phyloP scores from a whole-genome alignment of 2,797 vertebrate genomes.

The Zenarchopterus dispar region DNA sequence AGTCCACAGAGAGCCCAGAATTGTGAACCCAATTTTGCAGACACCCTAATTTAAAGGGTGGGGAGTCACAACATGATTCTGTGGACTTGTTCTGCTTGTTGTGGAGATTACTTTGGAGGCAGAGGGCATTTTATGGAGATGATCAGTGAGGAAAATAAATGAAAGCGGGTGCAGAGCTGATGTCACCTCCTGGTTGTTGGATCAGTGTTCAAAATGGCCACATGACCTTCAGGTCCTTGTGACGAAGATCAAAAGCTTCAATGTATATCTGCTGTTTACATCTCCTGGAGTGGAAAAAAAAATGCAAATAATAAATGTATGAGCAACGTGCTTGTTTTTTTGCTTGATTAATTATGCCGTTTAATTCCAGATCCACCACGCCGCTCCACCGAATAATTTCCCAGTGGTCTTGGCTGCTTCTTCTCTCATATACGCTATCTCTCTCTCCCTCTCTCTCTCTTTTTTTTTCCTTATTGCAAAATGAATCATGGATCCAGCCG shows the following conservation, averaged over 20 bases:
- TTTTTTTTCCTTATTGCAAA: constrained; percentile 75
- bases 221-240: constrained; percentile 61
- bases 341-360: constrained; percentile 88
- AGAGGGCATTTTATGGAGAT: constrained; percentile 61
- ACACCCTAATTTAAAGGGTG: constrained; percentile 69
- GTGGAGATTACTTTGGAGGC: constrained; percentile 66
- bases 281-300: constrained; percentile 85
- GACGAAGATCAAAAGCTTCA: constrained; percentile 64
- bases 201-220: constrained; percentile 59
- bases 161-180: constrained; percentile 40
- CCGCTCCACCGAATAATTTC: constrained; percentile 84
- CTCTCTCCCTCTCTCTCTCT: constrained; percentile 30
- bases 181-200: constrained; percentile 53
- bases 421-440: constrained; percentile 74
- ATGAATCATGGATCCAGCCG: constrained; percentile 83
- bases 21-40: constrained; percentile 75
- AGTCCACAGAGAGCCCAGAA: constrained; percentile 58
- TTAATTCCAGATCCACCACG: constrained; percentile 86
- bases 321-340: constrained; percentile 85
- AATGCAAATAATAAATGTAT: constrained; percentile 87
- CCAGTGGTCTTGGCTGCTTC: constrained; percentile 83
- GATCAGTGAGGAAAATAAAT: constrained; percentile 37
- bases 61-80: constrained; percentile 53
- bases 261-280: constrained; percentile 80
- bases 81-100: constrained; percentile 62